Base-by-base conservation (phyloP, 2,797 vertebrate species). In the Enteromius argenteus region DNA sequence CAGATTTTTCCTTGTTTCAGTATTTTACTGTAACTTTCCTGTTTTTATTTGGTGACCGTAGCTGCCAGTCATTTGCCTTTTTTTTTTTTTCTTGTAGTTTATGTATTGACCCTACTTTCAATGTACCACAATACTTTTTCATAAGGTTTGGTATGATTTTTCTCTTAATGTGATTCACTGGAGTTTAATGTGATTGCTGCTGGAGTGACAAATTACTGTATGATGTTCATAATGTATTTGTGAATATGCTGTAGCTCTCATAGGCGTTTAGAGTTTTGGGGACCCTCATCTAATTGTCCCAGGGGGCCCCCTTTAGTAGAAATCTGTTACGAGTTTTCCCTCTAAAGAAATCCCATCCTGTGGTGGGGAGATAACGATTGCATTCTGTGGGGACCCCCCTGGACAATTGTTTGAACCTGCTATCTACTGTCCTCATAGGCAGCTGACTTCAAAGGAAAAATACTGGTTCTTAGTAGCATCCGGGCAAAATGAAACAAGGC, bases 301-400 rank as follows among this genome's bases (percentile, higher is more conserved):
- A 0, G 0, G 10, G n/a, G 0, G 3, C n/a, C n/a, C 56, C 9
- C n/a, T n/a, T n/a, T n/a, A 2, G 53, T n/a, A 11, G 21, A 56
- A 56, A n/a, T n/a, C 21, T 9, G 53, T 56, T n/a, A 7, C 9
- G 0, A 21, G 53, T 56, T 56, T 56, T 3, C 8, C 21, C 56
- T 58, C 0, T 1, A 1, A 23, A 58, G 21, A 58, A 56, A 58
- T 58, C 3, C 8, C 3, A 1, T 58, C n/a, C 21, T 11, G 1
- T 3, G 7, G 7, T 8, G 7, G 19, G 19, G 51, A 4, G 1
- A 56, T 56, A 56, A 9, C 1, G 1, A 56, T 56, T 1, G 7
- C 17, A 0, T 56, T 56, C 19, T 56, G 51, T 8, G 5, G 14
- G 13, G 44, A 4, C 39, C 8, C 39, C 39, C 9, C 39, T 3